Evolutionary conservation across 2,888 invertebrate genomes (phyloP).

Genomic region (Ecdyonurus torrentis): DNA sequence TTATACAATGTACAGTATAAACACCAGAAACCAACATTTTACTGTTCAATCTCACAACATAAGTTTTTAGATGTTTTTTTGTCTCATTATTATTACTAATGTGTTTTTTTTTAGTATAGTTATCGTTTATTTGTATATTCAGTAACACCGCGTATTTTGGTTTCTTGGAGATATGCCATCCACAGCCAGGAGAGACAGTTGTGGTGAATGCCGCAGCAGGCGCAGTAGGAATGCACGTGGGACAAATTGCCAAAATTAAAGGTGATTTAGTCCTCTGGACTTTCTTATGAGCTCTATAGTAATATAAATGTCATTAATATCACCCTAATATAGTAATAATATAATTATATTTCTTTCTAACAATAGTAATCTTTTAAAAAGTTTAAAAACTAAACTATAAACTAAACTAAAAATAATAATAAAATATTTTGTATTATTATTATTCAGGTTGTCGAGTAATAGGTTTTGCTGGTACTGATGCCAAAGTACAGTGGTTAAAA

Average conservation of each 20-base stretch:
- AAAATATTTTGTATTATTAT: background rate
- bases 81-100: no score
- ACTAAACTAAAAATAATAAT: background rate
- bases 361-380: background rate
- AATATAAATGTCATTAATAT: background rate
- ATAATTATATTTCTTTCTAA: background rate
- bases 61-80: no score
- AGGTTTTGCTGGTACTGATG: constrained; percentile 51
- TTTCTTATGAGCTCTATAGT: background rate
- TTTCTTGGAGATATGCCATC: constrained; percentile 47
- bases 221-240: constrained; percentile 59
- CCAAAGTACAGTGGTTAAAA: constrained; percentile 49
- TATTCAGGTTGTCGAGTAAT: constrained; percentile 43
- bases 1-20: no score
- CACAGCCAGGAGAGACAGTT: constrained; percentile 53
- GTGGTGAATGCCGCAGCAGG: constrained; percentile 60
- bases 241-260: constrained; percentile 59
- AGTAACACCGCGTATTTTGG: constrained; percentile 64
- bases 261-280: constrained; percentile 26
- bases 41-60: no score
- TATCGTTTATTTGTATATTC: no score
- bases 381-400: no score
- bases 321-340: no score
- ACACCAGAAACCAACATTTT: no score
- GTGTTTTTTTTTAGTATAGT: no score